Evolutionary conservation across 2,113 vertebrate genomes (phyloP), one percentile per base, ranked within the genome.

Genomic region (Spea bombifrons): DNA sequence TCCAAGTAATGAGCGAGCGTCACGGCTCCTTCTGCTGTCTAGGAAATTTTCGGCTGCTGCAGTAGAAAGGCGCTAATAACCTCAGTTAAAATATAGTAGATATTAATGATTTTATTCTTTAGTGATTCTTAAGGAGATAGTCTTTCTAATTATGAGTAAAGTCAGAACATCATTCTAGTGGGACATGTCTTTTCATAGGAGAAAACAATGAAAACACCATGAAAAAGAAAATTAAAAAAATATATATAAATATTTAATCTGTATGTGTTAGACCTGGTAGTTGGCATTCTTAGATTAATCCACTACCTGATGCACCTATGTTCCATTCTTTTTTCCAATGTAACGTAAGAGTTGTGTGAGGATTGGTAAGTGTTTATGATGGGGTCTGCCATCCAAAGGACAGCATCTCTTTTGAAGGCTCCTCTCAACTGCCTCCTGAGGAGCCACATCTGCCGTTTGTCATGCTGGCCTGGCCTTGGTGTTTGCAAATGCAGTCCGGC

Each of bases 21-120:
- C 82, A 83, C 75, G 68, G 67, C 78, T 74, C 81, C 50, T 45
- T 57, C 3, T 4, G 83, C 86, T 88, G 85, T 89, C 87, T 73
- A 88, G 87, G 88, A 89, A 90, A 86, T 85, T 30, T 78, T 81
- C 80, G 30, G 61, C n/a, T 64, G 74, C 50, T 81, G 66, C 68
- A 47, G 72, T 85, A 71, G 9, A 15, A 77, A 61, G 83, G 78
- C 50, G 78, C 50, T 61, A 73, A 74, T 75, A 75, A 61, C 69
- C 76, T 83, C 61, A 76, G 70, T 82, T 81, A 45, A 82, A 73
- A 74, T 13, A 44, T 30, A 65, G 48, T 49, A 52, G 44, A 53
- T 71, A 5, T 70, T 16, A 5, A 68, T 68, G 10, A 68, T 68
- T 7, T 15, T 66, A 30, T 43, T 16, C 63, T 17, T 8, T 65